A percentile compares a stretch with the other conserved stretches of the same genome.
Evolutionary conservation across 2,113 vertebrate species (phyloP).

Genomic region (Apeltes quadracus): DNA sequence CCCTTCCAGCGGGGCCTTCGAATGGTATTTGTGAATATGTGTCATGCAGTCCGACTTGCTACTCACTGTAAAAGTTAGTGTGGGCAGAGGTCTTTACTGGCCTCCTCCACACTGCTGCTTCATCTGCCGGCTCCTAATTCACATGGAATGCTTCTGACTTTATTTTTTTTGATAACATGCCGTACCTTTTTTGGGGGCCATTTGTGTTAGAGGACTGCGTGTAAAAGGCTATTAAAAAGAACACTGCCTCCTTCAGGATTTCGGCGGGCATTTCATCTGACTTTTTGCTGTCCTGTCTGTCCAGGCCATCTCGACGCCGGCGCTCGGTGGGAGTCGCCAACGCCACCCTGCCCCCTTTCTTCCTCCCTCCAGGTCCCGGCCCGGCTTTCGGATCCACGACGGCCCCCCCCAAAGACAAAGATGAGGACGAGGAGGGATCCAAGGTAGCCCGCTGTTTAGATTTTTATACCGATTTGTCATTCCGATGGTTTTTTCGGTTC

Average conservation of each 20-base stretch:
- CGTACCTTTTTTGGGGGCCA: background rate
- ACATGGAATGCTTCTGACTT: background rate
- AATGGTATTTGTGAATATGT: conserved; percentile 30
- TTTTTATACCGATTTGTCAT: background rate
- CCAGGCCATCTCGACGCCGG: conserved; percentile 86
- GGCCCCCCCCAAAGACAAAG: conserved; percentile 48
- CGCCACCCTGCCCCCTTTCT: conserved; percentile 62
- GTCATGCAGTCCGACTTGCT: conserved; percentile 17
- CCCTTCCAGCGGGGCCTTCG: background rate
- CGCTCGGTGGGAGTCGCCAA: conserved; percentile 86
- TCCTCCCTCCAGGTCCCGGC: conserved; percentile 66
- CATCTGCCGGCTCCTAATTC: background rate
- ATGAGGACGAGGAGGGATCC: conserved; percentile 76
- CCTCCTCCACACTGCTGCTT: background rate
- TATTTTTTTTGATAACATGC: background rate
- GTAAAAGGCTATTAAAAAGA: background rate
- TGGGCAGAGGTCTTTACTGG: conserved; percentile 17
- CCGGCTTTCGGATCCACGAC: conserved; percentile 75
- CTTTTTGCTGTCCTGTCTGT: conserved; percentile 5
- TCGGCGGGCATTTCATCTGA: background rate
- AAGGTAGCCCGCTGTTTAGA: conserved; percentile 47
- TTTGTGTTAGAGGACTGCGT: background rate
- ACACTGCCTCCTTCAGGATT: background rate
- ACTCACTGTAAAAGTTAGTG: conserved; percentile 34
- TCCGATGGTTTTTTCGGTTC: background rate